These are phyloP conservation scores for Hiodon alosoides DNA, from an alignment of 2,113 vertebrate species.

Conservation along the genomic window DNA sequence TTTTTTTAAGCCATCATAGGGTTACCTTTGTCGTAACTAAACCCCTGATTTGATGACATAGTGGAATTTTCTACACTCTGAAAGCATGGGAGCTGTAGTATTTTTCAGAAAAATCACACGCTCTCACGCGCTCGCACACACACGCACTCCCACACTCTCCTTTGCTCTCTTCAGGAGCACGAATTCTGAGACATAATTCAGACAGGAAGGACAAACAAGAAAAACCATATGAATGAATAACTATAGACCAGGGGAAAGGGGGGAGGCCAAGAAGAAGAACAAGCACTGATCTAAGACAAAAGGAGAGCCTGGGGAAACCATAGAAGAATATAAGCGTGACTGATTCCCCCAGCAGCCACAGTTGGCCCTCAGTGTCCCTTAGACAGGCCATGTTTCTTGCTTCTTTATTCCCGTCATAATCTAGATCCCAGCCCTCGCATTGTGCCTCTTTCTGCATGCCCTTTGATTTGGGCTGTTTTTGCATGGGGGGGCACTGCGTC, in stretches of 20 bases:
- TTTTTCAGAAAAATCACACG: too few species aligned
- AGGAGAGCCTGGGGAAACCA: background rate
- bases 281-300: background rate
- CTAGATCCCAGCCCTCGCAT: background rate
- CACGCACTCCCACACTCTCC: too few species aligned
- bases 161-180: background rate
- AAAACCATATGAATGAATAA: background rate
- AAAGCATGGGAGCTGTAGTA: too few species aligned
- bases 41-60: too few species aligned
- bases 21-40: background rate
- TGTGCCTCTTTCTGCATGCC: background rate
- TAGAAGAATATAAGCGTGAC: background rate
- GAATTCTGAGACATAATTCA: background rate
- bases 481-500: too few species aligned
- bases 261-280: background rate
- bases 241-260: background rate
- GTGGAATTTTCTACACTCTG: too few species aligned
- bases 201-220: background rate
- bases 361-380: background rate
- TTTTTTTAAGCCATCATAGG: background rate
- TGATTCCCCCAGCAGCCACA: background rate
- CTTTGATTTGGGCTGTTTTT: background rate
- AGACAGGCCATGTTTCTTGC: background rate
- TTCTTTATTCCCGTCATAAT: background rate
- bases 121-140: too few species aligned